Base-by-base conservation (phyloP, 2,888 invertebrate species). In the Melolontha melolontha region DNA sequence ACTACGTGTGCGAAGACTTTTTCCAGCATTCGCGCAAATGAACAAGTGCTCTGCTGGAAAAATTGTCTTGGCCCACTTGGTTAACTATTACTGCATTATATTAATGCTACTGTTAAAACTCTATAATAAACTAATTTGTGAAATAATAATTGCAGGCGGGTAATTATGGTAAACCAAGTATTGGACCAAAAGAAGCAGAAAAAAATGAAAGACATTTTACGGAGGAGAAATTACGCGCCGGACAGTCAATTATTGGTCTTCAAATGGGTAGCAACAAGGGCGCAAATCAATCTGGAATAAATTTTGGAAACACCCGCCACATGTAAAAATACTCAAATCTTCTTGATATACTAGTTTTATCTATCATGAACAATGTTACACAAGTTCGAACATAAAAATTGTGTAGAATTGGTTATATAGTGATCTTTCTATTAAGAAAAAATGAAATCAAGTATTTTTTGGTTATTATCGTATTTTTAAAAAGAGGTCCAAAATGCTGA, bases 221-320 rank as follows among this genome's bases (percentile, higher is more conserved):
- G 11, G 96, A 97, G 64, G 98, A 98, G 80, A 97, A 97, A 83
- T 86, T 98, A 74, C 90, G 93, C 73, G 97, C 97, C 11, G 95
- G 97, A 0, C 94, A 97, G 79, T 92, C 93, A 55, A 93, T 98
- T 70, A 98, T 97, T 82, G 94, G 95, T 64, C 88, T 97, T 67
- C 98, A 98, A 83, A 96, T 96, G 84, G 98, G 98, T 69, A 95
- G 95, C 79, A 98, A 98, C 88, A 98, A 98, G 85, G 98, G 98
- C 29, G 98, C 98, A 77, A 97, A 87, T 81, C 97, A 97, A 84
- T 94, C 95, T 74, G 98, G 98, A 67, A 95, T 97, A 82, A 98
- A 94, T 84, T 96, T 98, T 79, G 98, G 98, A 76, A 97, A 96
- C 86, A 97, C 97, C 78, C 89, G 97, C 84, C 97, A 98, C 86